Conservation (phyloP, 2,113 vertebrate genomes). For the Sylvia atricapilla region DNA sequence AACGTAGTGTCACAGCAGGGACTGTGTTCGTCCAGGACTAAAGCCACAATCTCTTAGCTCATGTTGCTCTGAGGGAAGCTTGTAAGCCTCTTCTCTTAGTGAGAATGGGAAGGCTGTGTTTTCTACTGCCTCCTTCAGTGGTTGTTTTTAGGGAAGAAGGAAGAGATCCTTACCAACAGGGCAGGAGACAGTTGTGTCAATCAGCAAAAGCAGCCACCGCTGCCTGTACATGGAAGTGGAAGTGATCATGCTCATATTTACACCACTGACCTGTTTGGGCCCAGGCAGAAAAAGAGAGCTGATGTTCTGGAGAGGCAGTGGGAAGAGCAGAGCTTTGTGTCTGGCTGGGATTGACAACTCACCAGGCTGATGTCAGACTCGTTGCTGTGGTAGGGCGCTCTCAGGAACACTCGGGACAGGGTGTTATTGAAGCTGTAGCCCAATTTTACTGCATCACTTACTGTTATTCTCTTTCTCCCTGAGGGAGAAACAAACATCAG, state of each 20-base stretch:
- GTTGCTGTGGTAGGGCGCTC: conserved; percentile 37
- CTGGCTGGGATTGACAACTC: not conserved
- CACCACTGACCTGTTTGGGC: conserved; percentile 74
- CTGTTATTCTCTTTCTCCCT: conserved; percentile 43
- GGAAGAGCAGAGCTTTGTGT: not conserved
- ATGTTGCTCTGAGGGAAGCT: not conserved
- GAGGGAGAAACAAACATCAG: conserved; percentile 64
- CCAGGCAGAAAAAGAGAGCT: not conserved
- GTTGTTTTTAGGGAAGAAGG: not conserved
- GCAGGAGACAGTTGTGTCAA: conserved; percentile 75
- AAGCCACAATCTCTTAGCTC: not conserved
- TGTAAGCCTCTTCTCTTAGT: not conserved
- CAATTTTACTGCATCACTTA: conserved; percentile 48
- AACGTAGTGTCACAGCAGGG: not conserved
- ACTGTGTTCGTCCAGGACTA: not conserved
- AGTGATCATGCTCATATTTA: conserved; percentile 80
- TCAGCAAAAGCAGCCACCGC: conserved; percentile 73
- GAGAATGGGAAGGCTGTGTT: not conserved
- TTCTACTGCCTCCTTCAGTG: not conserved
- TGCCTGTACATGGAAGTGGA: conserved; percentile 79
- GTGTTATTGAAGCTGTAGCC: conserved; percentile 64
- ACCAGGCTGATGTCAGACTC: conserved; percentile 17
- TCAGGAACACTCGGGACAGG: conserved; percentile 40
- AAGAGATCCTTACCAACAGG: conserved; percentile 61
- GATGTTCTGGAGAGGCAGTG: not conserved